A percentile compares a stretch with the other conserved stretches of the same genome.
Evolutionary conservation across 2,113 vertebrate genomes (phyloP).

Genomic region (Pteronura brasiliensis): DNA sequence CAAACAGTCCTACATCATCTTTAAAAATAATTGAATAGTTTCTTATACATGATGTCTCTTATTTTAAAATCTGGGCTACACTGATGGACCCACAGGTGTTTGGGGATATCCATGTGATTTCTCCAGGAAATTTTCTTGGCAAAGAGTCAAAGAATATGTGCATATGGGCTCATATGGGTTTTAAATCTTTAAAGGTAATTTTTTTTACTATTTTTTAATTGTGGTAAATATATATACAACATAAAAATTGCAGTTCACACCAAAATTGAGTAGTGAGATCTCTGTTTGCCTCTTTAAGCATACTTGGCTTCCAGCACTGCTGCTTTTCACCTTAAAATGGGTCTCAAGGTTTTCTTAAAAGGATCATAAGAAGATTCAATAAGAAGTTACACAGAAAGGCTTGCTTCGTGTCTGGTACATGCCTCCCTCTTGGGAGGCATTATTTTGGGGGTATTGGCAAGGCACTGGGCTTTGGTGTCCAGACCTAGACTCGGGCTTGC

Average conservation of each 20-base stretch:
- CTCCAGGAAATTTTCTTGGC: neutral
- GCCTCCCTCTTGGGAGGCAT: neutral
- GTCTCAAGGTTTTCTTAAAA: neutral
- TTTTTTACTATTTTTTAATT: neutral
- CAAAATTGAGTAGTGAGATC: neutral
- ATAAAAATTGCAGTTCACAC: neutral
- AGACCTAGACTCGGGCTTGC: neutral
- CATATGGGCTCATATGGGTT: neutral
- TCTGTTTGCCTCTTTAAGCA: neutral
- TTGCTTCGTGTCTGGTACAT: neutral
- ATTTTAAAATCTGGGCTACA: neutral
- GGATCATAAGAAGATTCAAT: neutral
- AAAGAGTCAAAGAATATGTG: neutral
- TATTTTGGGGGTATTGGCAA: too few species aligned
- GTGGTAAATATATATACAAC: neutral
- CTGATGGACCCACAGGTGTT: rapidly evolving
- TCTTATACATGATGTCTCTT: rapidly evolving
- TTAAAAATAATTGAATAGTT: neutral
- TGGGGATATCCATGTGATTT: neutral
- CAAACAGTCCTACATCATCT: neutral
- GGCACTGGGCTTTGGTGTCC: neutral
- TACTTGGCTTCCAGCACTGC: rapidly evolving
- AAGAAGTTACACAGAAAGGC: neutral
- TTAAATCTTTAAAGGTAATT: neutral
- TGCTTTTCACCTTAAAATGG: neutral